Evolutionary conservation across 2,888 invertebrate genomes (phyloP).

Genomic region (Oligia latruncula): DNA sequence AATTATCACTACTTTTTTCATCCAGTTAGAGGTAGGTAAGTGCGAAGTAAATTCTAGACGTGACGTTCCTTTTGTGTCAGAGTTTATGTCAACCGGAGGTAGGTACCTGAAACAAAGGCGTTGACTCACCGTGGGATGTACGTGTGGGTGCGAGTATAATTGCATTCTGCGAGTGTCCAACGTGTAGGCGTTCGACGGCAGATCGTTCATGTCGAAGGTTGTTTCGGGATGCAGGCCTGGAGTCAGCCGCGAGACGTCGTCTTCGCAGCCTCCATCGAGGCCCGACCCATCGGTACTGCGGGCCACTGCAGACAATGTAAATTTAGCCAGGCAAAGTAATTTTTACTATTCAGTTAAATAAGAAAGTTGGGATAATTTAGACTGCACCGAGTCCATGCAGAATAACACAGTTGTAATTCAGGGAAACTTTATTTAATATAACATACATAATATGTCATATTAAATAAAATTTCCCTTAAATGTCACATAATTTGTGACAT

Average conservation of each 20-base stretch:
- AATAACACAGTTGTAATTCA: background rate
- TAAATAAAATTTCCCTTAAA: too few relatives aligned
- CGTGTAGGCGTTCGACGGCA: constrained; percentile 80
- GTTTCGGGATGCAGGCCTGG: constrained; percentile 74
- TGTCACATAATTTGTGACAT: background rate
- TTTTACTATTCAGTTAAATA: background rate
- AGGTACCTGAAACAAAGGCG: constrained; percentile 67
- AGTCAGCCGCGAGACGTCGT: constrained; percentile 79
- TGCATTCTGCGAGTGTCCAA: constrained; percentile 86
- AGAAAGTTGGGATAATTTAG: background rate
- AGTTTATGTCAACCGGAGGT: constrained; percentile 55
- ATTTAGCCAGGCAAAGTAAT: constrained; percentile 4
- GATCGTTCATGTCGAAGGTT: constrained; percentile 85
- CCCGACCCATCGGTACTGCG: constrained; percentile 81
- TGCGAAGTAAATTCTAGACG: constrained; percentile 58
- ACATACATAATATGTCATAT: background rate
- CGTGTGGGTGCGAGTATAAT: constrained; percentile 82
- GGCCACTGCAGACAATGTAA: constrained; percentile 78
- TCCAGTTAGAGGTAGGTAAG: background rate
- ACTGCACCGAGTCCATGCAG: background rate
- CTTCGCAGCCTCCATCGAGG: constrained; percentile 79
- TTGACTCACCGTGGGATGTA: constrained; percentile 84
- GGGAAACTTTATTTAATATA: background rate
- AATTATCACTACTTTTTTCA: constrained; percentile 13
- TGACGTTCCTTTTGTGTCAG: constrained; percentile 56